Evolutionary conservation across 2,113 vertebrate genomes (phyloP).

Genomic region (Neogobius melanostomus): DNA sequence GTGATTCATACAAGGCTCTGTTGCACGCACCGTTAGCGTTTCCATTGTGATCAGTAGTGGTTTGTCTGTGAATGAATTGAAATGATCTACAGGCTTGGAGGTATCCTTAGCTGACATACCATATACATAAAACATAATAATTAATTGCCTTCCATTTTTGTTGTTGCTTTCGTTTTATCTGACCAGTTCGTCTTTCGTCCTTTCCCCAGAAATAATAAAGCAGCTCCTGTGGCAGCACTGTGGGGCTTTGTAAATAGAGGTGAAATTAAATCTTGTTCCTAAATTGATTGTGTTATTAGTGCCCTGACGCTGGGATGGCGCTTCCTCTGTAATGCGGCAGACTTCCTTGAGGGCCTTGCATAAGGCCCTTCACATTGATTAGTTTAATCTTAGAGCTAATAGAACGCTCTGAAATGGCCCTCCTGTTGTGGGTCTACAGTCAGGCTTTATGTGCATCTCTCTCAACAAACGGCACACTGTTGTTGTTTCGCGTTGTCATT

Average conservation of each 20-base stretch:
- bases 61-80: no score
- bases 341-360: slow-evolving; percentile 62
- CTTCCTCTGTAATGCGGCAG: slow-evolving; percentile 59
- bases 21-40: no score
- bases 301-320: slow-evolving; percentile 53
- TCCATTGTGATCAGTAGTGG: no score
- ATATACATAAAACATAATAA: no score
- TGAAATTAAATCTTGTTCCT: slow-evolving; percentile 39
- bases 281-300: slow-evolving; percentile 57
- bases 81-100: no score
- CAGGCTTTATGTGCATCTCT: slow-evolving; percentile 44
- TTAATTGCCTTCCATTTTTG: background rate
- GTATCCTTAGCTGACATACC: no score
- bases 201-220: slow-evolving; percentile 29
- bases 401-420: slow-evolving; percentile 52
- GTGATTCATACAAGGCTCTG: no score
- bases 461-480: slow-evolving; percentile 52
- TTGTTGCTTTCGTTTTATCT: background rate
- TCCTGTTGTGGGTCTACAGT: slow-evolving; percentile 50
- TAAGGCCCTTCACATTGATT: slow-evolving; percentile 60
- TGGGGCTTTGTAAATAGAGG: slow-evolving; percentile 30
- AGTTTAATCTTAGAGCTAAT: slow-evolving; percentile 63
- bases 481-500: slow-evolving; percentile 43
- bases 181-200: background rate
- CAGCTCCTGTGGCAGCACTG: slow-evolving; percentile 17